Percentiles rank a stretch among this genome's conserved stretches.
These are phyloP conservation scores for Sinohyriopsis cumingii DNA, from an alignment of 2,888 invertebrate species.

Conservation along the genomic window DNA sequence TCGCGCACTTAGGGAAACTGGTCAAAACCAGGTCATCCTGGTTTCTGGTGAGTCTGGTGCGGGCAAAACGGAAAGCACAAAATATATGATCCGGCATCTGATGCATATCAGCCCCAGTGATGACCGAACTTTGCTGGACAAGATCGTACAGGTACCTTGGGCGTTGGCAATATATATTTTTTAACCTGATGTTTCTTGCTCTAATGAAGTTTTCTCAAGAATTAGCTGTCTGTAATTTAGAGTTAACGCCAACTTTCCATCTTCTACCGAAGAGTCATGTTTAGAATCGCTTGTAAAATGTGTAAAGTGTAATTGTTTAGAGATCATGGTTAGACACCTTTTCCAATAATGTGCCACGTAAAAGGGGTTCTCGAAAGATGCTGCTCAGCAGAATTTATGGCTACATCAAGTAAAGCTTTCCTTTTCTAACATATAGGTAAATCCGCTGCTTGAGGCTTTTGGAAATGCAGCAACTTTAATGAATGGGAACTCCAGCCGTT, in stretches of 20 bases:
- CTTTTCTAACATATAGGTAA: constrained; percentile 42
- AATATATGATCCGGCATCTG: constrained; percentile 64
- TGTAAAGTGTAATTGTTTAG: background rate
- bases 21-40: constrained; percentile 59
- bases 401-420: background rate
- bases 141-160: constrained; percentile 60
- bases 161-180: background rate
- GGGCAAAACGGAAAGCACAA: constrained; percentile 66
- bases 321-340: background rate
- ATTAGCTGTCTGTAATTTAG: too few species aligned
- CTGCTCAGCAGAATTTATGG: background rate
- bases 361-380: background rate
- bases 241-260: too few species aligned
- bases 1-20: constrained; percentile 41
- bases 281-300: background rate
- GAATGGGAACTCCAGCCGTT: constrained; percentile 75
- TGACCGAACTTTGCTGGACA: constrained; percentile 54
- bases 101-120: constrained; percentile 56
- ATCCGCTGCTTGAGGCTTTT: constrained; percentile 67
- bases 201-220: too few species aligned
- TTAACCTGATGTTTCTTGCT: too few species aligned
- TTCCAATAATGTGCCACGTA: constrained; percentile 4
- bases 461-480: constrained; percentile 67
- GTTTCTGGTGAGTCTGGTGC: constrained; percentile 66
- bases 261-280: too few species aligned